Evolutionary conservation across 2,888 invertebrate species (phyloP).

Genomic region (Drosophila macrospina): DNA sequence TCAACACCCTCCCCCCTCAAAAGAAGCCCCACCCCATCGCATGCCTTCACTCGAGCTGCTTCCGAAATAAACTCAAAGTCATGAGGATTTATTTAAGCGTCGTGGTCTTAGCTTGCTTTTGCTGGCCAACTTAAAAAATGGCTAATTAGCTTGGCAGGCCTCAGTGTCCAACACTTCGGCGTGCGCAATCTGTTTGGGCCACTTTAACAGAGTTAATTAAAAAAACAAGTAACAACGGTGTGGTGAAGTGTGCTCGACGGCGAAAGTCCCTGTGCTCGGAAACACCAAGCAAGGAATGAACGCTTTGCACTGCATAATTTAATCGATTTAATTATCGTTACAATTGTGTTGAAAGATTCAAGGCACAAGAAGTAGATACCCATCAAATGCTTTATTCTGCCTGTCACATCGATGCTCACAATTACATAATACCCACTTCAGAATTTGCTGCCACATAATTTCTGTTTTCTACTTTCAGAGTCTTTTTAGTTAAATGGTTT

Average conservation of each 20-base stretch:
- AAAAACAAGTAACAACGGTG: constrained; percentile 24
- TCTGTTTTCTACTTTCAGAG: constrained; percentile 2
- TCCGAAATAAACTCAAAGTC: constrained; percentile 4
- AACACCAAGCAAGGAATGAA: no score
- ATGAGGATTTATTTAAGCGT: not conserved
- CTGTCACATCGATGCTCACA: not conserved
- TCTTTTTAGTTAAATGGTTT: constrained; percentile 41
- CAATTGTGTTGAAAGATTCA: no score
- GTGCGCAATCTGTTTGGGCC: constrained; percentile 43
- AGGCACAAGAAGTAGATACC: no score
- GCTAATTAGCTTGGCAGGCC: constrained; percentile 46
- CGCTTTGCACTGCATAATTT: no score
- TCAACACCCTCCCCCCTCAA: not conserved
- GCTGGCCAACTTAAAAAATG: constrained; percentile 10
- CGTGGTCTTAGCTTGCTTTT: constrained; percentile 1
- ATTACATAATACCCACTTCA: no score
- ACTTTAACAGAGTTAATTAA: constrained; percentile 64
- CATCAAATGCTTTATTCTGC: not conserved
- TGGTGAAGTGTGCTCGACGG: not conserved
- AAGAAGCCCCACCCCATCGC: not conserved
- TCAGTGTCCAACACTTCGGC: constrained; percentile 35
- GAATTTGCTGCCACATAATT: not conserved
- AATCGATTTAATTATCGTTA: no score
- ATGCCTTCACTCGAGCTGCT: no score
- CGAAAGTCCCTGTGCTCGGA: not conserved